Percentiles rank a stretch among this genome's conserved stretches.
These are phyloP conservation scores for Mirounga angustirostris DNA, from an alignment of 2,113 vertebrate species.

Conservation along the genomic window DNA sequence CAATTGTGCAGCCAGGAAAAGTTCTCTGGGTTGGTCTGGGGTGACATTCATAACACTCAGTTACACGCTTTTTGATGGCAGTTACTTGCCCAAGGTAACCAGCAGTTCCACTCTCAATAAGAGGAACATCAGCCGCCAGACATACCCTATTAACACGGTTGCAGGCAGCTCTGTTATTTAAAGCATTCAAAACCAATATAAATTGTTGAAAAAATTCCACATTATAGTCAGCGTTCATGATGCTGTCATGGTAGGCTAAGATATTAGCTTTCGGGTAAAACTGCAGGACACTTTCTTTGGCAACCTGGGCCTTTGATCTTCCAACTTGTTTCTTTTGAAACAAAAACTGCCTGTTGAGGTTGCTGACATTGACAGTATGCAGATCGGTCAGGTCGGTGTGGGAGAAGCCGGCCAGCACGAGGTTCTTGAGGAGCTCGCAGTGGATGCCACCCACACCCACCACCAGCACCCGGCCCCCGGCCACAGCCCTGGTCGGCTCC, in stretches of 20 bases:
- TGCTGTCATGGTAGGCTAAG: conserved; percentile 97
- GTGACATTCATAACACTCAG: conserved; percentile 98
- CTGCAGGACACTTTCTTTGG: conserved; percentile 97
- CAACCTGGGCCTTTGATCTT: conserved; percentile 98
- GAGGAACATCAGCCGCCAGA: conserved; percentile 96
- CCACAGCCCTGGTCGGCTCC: conserved; percentile 93
- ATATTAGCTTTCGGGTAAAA: conserved; percentile 97
- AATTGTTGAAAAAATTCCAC: conserved; percentile 98
- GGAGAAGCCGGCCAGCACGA: conserved; percentile 96
- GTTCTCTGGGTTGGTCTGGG: conserved; percentile 99
- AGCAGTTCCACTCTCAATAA: conserved; percentile 99
- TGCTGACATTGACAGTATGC: conserved; percentile 99
- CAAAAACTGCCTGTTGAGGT: conserved; percentile 98
- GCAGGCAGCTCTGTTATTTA: conserved; percentile 98
- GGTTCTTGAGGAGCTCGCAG: conserved; percentile 97
- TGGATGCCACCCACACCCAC: conserved; percentile 97
- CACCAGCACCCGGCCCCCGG: conserved; percentile 92
- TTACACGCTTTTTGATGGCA: conserved; percentile 98
- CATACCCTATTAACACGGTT: conserved; percentile 99
- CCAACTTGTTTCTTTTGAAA: conserved; percentile 99
- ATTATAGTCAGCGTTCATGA: conserved; percentile 99
- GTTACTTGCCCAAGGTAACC: conserved; percentile 99
- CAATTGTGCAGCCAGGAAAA: conserved; percentile 98
- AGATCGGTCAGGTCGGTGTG: conserved; percentile 98
- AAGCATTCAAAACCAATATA: conserved; percentile 97